Percentiles rank a stretch among this genome's conserved stretches.
phyloP scores from a whole-genome alignment of 1,140 invertebrate genomes.

The Drosophila kohkoa region DNA sequence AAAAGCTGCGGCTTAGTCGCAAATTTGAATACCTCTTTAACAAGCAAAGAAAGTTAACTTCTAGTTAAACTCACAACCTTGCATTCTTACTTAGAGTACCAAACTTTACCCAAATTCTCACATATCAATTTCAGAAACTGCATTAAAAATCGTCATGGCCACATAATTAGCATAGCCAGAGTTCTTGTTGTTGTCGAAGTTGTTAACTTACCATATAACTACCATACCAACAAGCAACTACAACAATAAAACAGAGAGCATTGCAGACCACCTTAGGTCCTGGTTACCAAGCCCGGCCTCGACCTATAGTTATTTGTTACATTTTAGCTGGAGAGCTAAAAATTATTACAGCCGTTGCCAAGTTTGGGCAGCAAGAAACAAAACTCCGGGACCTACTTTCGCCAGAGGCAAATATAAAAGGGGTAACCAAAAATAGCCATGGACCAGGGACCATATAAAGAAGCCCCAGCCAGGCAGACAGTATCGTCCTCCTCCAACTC shows the following conservation, averaged over 20 bases:
- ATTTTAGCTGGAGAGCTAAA: constrained; percentile 57
- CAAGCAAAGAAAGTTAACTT: background rate
- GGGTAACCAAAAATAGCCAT: constrained; percentile 75
- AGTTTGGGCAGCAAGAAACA: constrained; percentile 46
- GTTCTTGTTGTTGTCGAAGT: constrained; percentile 1
- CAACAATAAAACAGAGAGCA: constrained; percentile 14
- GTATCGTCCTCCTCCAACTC: constrained; percentile 9
- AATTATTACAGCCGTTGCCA: constrained; percentile 56
- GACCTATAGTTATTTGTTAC: constrained; percentile 67
- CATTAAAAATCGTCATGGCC: constrained; percentile 6
- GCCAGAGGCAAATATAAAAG: constrained; percentile 55
- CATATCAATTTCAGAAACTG: background rate
- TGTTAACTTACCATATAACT: constrained; percentile 30
- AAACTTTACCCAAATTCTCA: background rate
- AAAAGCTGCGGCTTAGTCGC: too few species aligned
- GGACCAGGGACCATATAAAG: constrained; percentile 59
- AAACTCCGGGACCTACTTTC: constrained; percentile 69
- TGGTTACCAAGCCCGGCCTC: constrained; percentile 13
- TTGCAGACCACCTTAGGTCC: background rate
- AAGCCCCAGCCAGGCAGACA: constrained; percentile 10
- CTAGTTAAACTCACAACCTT: background rate
- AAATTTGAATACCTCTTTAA: background rate
- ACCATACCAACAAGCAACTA: background rate
- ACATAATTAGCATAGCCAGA: constrained; percentile 33
- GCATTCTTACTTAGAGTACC: background rate